Evolutionary conservation across 2,113 vertebrate species (phyloP), one percentile per base, ranked within the genome.

Genomic region (Fulica atra): DNA sequence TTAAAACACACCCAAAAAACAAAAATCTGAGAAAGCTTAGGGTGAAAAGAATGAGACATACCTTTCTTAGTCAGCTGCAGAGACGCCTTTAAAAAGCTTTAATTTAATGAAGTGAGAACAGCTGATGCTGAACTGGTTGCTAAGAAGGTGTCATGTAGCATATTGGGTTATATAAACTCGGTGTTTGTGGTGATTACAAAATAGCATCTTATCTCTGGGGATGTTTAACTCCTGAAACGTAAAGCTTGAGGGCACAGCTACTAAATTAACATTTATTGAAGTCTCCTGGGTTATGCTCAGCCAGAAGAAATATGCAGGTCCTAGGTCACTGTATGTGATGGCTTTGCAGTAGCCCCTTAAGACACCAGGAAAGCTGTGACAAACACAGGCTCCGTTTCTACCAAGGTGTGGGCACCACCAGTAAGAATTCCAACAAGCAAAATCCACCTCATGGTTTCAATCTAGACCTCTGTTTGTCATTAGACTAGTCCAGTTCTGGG

Each of bases 51-150:
- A 94, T 14, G 13, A 85, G 14, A 87, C 96, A 57, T 42, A 78
- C 4, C 8, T 78, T 80, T 68, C 57, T 59, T 28, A 80, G 59
- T 10, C 21, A 38, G 38, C 15, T 88, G 46, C 33, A 66, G 72
- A 59, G 25, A 83, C 35, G 23, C 40, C 51, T 95, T 93, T 84
- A 36, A 59, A 83, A 92, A 88, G 46, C 56, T 69, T 83, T 80
- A 87, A 87, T 93, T 86, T 88, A 72, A 71, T 91, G 46, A 91
- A 89, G 25, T 95, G 68, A 95, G 66, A 92, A 78, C 48, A 92
- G 33, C 57, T 88, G 60, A 86, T 76, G 57, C 28, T 71, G 70
- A 89, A 73, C 48, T 76, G 16, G 24, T 91, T 96, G 90, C 86
- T 91, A 86, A 91, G 94, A 94, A 82, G 57, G 91, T 89, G 81